Evolutionary conservation across 37 sponge, comb jelly and placozoan species (phyloP).

Genomic region (Ephydatia muelleri): DNA sequence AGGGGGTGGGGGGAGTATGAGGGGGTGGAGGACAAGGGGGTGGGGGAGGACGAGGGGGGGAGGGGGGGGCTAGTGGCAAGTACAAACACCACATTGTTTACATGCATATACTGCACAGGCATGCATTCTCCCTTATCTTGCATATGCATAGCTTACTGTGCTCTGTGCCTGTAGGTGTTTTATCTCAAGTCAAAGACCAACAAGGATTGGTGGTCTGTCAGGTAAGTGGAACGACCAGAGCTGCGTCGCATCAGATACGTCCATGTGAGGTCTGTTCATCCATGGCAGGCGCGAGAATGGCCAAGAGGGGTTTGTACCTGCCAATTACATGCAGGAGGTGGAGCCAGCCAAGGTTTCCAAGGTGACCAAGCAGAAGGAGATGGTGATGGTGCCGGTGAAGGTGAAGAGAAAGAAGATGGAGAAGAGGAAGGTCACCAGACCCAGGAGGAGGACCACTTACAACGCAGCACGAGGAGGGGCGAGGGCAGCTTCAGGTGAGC

Average conservation of each 20-base stretch:
- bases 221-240: conserved; percentile 29
- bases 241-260: no score
- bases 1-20: neutral
- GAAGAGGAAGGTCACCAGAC: conserved; percentile 15
- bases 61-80: neutral
- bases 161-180: conserved; percentile 46
- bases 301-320: conserved; percentile 93
- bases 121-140: neutral
- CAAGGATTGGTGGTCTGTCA: conserved; percentile 93
- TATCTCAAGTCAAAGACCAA: conserved; percentile 75
- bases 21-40: no score
- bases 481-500: neutral
- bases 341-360: conserved; percentile 68
- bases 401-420: conserved; percentile 56
- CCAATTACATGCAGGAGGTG: conserved; percentile 86
- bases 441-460: neutral
- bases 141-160: neutral
- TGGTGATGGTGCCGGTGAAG: conserved; percentile 71
- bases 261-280: neutral
- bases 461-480: neutral
- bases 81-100: neutral
- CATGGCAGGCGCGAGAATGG: conserved; percentile 63
- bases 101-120: neutral
- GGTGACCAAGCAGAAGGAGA: conserved; percentile 57
- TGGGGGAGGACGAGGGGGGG: no score